Percentiles rank a stretch among this genome's conserved stretches.
Evolutionary conservation across 2,797 vertebrate genomes (phyloP).

Genomic region (Sebastes diploproa): DNA sequence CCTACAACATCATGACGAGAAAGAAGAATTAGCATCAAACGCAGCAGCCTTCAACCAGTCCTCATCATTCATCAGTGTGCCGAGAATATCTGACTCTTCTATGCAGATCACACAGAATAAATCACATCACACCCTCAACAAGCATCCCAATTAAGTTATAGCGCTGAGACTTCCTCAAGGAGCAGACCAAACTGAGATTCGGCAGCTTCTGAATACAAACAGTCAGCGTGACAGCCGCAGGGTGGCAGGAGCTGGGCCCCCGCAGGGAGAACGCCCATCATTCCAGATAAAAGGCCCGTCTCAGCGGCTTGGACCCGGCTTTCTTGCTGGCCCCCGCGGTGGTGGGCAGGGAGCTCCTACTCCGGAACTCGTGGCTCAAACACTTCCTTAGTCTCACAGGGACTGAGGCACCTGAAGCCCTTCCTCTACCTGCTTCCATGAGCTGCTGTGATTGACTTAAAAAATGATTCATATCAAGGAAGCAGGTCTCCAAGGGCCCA

Average conservation of each 20-base stretch:
- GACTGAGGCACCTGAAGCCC: conserved; percentile 42
- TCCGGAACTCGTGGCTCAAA: conserved; percentile 47
- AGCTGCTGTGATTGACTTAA: conserved; percentile 49
- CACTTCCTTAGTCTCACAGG: conserved; percentile 49
- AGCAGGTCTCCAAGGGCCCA: conserved; percentile 30
- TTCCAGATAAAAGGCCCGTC: conserved; percentile 69
- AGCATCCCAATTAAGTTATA: conserved; percentile 66
- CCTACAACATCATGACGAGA: conserved; percentile 74
- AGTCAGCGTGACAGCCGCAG: conserved; percentile 44
- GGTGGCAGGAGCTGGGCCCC: conserved; percentile 54
- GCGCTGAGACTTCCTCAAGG: conserved; percentile 29
- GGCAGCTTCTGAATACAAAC: conserved; percentile 55
- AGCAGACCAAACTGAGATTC: conserved; percentile 28
- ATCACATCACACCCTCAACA: conserved; percentile 62
- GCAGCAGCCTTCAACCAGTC: background rate
- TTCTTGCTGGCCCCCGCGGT: conserved; percentile 46
- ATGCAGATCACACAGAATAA: conserved; percentile 49
- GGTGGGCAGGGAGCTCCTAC: conserved; percentile 34
- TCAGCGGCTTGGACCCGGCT: conserved; percentile 59
- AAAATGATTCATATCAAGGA: conserved; percentile 56
- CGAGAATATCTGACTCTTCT: background rate
- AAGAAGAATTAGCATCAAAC: background rate
- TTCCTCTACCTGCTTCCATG: conserved; percentile 34
- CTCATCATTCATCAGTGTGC: background rate
- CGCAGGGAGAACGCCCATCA: conserved; percentile 65